Percentiles rank a stretch among this genome's conserved stretches.
These are phyloP conservation scores for Cephalopholis sonnerati DNA, from an alignment of 2,113 vertebrate genomes.

Conservation along the genomic window DNA sequence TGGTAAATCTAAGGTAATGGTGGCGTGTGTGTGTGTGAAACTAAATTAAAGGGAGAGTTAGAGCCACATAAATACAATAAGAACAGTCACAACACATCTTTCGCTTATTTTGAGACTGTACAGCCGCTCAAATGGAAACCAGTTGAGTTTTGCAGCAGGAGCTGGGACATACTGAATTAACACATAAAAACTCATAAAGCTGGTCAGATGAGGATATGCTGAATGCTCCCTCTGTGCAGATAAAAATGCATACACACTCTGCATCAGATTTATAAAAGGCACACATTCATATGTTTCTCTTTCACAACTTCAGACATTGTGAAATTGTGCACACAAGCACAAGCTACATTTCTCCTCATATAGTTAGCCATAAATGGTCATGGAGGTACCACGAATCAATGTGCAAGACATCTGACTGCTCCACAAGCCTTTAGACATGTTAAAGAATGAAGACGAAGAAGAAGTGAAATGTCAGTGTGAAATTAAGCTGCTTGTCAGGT, in stretches of 20 bases:
- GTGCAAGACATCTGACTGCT: no score
- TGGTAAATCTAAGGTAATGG: conserved; percentile 1
- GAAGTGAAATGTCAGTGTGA: neutral
- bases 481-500: neutral
- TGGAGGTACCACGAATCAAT: neutral
- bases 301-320: neutral
- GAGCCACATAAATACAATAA: conserved; percentile 22
- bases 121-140: neutral
- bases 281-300: neutral
- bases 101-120: conserved; percentile 27
- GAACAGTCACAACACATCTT: conserved; percentile 12
- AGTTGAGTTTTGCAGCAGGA: neutral
- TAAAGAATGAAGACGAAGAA: neutral
- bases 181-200: neutral
- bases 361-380: neutral
- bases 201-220: neutral
- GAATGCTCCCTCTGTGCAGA: neutral
- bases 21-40: neutral
- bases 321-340: neutral
- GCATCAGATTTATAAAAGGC: neutral
- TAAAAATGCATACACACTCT: neutral
- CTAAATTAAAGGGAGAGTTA: conserved; percentile 20
- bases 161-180: neutral
- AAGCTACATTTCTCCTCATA: neutral
- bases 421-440: neutral